Conservation (phyloP, 64 coral and sea anemone genomes). For the Porites lutea region DNA sequence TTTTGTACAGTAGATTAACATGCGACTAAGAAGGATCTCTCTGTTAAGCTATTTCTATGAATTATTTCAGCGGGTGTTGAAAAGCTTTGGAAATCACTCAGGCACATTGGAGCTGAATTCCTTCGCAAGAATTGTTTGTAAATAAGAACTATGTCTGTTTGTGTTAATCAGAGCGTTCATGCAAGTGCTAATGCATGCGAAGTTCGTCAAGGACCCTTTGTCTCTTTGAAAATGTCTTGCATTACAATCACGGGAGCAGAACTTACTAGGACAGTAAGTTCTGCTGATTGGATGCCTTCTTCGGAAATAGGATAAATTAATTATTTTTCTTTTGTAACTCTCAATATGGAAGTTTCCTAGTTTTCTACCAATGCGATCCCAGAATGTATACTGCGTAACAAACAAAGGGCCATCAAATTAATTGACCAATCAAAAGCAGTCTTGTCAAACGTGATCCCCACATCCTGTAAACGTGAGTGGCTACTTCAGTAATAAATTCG, state of each 20-base stretch:
- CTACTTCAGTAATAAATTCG: no score
- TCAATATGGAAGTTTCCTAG: no score
- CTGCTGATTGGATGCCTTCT: background rate
- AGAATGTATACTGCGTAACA: no score
- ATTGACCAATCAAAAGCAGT: no score
- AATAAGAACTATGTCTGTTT: background rate
- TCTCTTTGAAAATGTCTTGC: background rate
- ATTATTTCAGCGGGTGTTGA: background rate
- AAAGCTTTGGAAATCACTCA: background rate
- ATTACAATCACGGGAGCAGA: background rate
- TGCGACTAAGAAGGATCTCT: background rate
- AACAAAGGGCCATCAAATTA: no score
- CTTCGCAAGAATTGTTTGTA: background rate
- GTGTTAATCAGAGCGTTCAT: background rate
- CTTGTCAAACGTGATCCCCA: no score
- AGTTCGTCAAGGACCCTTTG: background rate
- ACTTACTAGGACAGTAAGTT: background rate
- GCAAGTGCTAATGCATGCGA: background rate
- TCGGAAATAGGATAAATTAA: background rate
- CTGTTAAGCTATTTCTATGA: background rate
- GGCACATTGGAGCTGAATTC: background rate
- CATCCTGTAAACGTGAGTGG: no score
- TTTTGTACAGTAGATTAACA: background rate
- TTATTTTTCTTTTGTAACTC: no score
- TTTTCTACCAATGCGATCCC: no score